Conservation (phyloP, 2,113 vertebrate species). For the Rafetus swinhoei region DNA sequence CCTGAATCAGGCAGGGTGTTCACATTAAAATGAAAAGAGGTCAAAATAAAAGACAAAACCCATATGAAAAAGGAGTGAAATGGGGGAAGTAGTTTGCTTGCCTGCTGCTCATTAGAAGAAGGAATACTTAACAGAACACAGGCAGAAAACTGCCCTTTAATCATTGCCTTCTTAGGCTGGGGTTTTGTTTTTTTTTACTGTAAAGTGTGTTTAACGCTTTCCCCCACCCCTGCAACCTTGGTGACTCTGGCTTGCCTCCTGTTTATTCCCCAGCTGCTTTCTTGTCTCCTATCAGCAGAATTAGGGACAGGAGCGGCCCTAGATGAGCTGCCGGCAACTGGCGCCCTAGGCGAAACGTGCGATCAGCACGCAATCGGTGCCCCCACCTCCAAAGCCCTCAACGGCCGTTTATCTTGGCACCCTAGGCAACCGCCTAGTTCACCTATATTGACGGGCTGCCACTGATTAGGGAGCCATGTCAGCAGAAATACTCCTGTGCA, state of each 20-base stretch:
- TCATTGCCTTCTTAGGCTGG: conserved; percentile 56
- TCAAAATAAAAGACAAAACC: conserved; percentile 59
- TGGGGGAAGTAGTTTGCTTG: neutral
- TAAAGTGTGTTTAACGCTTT: conserved; percentile 44
- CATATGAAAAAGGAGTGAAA: conserved; percentile 12
- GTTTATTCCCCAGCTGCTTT: conserved; percentile 73
- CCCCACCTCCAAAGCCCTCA: conserved; percentile 61
- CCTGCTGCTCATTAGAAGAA: conserved; percentile 67
- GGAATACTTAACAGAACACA: conserved; percentile 65
- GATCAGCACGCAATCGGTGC: conserved; percentile 32
- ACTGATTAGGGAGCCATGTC: too few relatives aligned
- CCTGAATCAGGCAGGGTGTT: neutral
- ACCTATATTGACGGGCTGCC: too few relatives aligned
- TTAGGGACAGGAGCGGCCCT: too few relatives aligned
- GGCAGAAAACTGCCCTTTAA: conserved; percentile 80
- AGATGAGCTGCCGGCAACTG: too few relatives aligned
- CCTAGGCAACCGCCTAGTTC: too few relatives aligned
- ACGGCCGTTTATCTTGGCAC: conserved; percentile 9
- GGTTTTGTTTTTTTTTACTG: conserved; percentile 7
- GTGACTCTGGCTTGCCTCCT: conserved; percentile 55
- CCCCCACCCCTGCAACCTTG: conserved; percentile 26
- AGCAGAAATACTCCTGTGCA: conserved; percentile 52
- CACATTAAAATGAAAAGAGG: accelerated
- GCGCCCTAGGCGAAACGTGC: too few relatives aligned
- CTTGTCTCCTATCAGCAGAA: neutral